Conservation (phyloP, 2,113 vertebrate genomes). For the Anguilla japonica region DNA sequence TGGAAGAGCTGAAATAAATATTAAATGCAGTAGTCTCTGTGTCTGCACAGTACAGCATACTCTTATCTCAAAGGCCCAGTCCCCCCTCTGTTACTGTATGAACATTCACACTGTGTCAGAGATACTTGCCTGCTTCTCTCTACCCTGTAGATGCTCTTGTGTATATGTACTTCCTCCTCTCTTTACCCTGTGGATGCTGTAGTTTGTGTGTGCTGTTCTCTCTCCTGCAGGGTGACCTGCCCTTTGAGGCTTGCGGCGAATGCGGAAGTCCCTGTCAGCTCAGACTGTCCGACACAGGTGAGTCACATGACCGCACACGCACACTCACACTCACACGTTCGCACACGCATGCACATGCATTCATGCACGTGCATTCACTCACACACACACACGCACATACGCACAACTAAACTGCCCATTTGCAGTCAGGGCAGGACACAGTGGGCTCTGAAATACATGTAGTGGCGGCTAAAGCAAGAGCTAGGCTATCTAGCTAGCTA, state of each 20-base stretch:
- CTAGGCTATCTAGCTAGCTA: background rate
- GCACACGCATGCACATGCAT: too few species aligned
- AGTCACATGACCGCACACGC: slow-evolving; percentile 19
- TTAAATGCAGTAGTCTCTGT: background rate
- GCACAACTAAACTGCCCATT: background rate
- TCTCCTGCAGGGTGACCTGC: slow-evolving; percentile 74
- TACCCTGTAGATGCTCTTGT: background rate
- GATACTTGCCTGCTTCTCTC: background rate
- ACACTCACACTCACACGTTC: too few species aligned
- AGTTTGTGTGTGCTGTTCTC: slow-evolving; percentile 36
- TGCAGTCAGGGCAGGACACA: background rate
- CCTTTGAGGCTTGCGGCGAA: slow-evolving; percentile 78
- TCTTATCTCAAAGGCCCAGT: slow-evolving; percentile 25
- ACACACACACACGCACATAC: too few species aligned
- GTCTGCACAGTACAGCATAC: background rate
- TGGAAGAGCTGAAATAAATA: background rate
- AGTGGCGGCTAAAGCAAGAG: background rate
- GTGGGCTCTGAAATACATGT: background rate
- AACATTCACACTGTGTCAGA: background rate
- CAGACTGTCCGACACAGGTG: slow-evolving; percentile 82
- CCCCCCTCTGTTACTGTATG: background rate
- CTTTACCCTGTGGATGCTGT: slow-evolving; percentile 23
- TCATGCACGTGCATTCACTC: too few species aligned
- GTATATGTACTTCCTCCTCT: slow-evolving; percentile 41
- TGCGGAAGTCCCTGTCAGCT: slow-evolving; percentile 87